A percentile compares a stretch with the other conserved stretches of the same genome.
These are phyloP conservation scores for Brienomyrus longianalis DNA, from an alignment of 2,113 vertebrate species.

Conservation along the genomic window DNA sequence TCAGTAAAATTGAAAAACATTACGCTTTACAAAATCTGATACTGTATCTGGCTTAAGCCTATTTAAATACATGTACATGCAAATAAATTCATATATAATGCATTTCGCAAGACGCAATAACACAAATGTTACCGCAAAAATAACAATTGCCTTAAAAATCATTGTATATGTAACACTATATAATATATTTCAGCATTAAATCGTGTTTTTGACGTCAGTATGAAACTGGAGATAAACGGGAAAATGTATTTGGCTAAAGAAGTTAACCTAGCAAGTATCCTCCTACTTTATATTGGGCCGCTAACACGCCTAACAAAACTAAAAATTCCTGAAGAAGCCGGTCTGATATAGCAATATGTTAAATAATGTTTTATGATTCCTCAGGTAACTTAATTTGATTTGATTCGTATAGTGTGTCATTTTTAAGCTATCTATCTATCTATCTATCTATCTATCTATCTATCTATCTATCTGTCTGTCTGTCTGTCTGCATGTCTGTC, in stretches of 20 bases:
- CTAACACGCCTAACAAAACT: neutral
- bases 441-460: neutral
- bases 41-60: neutral
- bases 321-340: neutral
- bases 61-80: neutral
- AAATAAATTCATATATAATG: neutral
- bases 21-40: neutral
- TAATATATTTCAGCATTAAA: neutral
- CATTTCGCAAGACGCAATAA: neutral
- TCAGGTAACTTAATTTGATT: neutral
- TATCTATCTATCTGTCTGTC: neutral
- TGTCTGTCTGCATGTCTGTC: neutral
- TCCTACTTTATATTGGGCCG: neutral
- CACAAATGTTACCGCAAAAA: neutral
- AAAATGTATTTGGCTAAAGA: neutral
- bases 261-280: neutral
- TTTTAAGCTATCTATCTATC: neutral
- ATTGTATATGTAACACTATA: neutral
- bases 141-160: neutral
- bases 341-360: neutral
- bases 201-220: neutral
- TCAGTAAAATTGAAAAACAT: neutral
- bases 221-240: neutral
- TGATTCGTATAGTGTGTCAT: neutral
- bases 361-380: neutral